phyloP scores from a whole-genome alignment of 2,113 vertebrate species.

The Mystacornis crossleyi region DNA sequence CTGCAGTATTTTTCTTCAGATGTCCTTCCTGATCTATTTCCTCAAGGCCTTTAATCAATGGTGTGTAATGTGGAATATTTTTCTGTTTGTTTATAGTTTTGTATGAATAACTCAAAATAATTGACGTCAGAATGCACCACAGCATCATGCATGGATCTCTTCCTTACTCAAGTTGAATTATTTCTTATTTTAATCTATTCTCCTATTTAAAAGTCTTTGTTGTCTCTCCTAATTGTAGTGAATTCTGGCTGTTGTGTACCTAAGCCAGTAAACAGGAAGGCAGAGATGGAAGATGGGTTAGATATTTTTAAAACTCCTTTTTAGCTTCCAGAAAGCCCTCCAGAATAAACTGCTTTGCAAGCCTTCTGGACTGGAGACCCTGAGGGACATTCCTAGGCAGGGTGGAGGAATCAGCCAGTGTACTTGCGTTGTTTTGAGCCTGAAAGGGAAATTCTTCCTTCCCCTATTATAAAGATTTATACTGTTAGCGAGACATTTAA shows the following conservation, averaged over 20 bases:
- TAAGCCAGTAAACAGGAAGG: background rate
- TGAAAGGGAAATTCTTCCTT: background rate
- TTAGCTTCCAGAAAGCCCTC: background rate
- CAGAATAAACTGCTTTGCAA: background rate
- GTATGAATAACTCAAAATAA: slow-evolving; percentile 10
- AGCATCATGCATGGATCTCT: background rate
- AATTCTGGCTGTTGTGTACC: background rate
- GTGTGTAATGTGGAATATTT: background rate
- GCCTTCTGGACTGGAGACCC: background rate
- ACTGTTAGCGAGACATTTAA: background rate
- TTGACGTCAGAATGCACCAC: background rate
- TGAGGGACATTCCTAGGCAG: background rate
- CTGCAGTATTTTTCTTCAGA: background rate
- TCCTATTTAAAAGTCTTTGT: background rate
- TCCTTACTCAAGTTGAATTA: background rate
- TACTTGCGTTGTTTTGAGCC: background rate
- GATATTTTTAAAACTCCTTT: slow-evolving; percentile 11
- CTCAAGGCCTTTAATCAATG: slow-evolving; percentile 22
- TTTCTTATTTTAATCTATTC: background rate
- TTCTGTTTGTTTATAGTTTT: slow-evolving; percentile 1
- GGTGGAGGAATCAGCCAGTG: background rate
- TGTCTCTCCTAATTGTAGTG: background rate
- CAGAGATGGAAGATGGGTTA: background rate
- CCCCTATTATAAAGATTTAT: background rate
- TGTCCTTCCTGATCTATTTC: background rate